Base-by-base conservation (phyloP, 2,888 invertebrate genomes). In the Callyntrura sp. region DNA sequence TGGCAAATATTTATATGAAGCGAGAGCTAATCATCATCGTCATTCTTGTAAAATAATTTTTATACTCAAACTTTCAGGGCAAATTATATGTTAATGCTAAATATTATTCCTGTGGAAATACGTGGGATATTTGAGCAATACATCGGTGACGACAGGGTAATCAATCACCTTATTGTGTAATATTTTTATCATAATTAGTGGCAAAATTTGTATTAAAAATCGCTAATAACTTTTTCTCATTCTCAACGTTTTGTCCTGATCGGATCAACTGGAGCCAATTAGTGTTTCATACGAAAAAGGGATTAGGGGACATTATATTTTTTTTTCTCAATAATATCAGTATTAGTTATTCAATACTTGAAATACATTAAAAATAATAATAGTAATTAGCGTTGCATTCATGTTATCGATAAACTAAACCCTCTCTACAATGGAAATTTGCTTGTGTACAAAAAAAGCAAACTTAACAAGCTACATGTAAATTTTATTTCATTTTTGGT, bases 401-500 rank as follows among this genome's bases (percentile, higher is more conserved):
- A 48, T 73, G 20, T 51, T 45, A 17, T 11, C 17, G 3, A n/a
- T 23, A 23, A 73, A 25, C 23, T 51, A 73, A 23, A 43, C 4
- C 70, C 6, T 48, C 11, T n/a, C 23, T 17, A 8, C 17, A 70
- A 70, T 70, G 14, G 43, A 43, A 9, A 0, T 17, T 43, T 70
- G 43, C 17, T 43, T 70, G 43, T 43, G 43, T 35, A 65, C 11
- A 1, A 28, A 14, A 28, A 68, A 68, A 12, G 28, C 20, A 45
- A 45, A 45, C n/a, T 9, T n/a, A 60, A 17, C 20, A 78, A 48
- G 48, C 8, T 12, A 62, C n/a, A n/a, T 68, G 83, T 82, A 82
- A 82, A 83, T 83, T 83, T 83, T 5, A 35, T 9, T 62, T 9
- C 45, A 70, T n/a, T 9, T 70, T 70, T 57, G 6, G 35, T 35